Percentiles rank a stretch among this genome's conserved stretches.
phyloP scores from a whole-genome alignment of 2,888 invertebrate genomes.

The Tetheella fluctuosa region DNA sequence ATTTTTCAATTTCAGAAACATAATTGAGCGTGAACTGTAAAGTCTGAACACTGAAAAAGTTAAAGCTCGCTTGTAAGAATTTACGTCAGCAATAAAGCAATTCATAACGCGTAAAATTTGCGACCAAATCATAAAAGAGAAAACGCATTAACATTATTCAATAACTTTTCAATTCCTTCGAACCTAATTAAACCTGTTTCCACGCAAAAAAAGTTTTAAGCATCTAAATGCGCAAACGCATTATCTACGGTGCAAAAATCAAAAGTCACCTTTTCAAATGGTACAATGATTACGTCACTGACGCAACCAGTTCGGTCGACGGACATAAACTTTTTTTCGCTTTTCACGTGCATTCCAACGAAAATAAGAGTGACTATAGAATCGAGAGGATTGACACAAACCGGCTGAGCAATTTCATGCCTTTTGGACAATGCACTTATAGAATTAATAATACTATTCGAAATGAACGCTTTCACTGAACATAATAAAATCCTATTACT shows the following conservation, averaged over 20 bases:
- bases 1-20: neutral
- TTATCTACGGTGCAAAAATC: slow-evolving; percentile 2
- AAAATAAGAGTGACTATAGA: slow-evolving; percentile 54
- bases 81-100: neutral
- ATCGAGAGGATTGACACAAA: slow-evolving; percentile 42
- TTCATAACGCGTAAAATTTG: too few relatives aligned
- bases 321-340: slow-evolving; percentile 25
- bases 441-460: slow-evolving; percentile 45
- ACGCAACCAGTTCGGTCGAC: neutral
- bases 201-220: neutral
- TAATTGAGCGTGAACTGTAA: neutral
- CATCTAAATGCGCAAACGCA: slow-evolving; percentile 4
- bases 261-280: neutral
- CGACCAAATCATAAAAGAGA: slow-evolving; percentile 6
- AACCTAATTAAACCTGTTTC: neutral
- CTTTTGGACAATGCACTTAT: slow-evolving; percentile 46
- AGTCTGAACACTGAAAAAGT: neutral
- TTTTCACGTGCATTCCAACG: slow-evolving; percentile 54
- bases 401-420: slow-evolving; percentile 57
- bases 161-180: neutral
- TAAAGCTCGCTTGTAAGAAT: neutral
- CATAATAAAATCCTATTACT: slow-evolving; percentile 24
- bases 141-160: neutral
- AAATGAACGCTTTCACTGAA: slow-evolving; percentile 53
- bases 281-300: slow-evolving; percentile 1